Percentiles rank a stretch among this genome's conserved stretches.
phyloP scores from a whole-genome alignment of 2,797 vertebrate genomes.

The Anguilla obscura region DNA sequence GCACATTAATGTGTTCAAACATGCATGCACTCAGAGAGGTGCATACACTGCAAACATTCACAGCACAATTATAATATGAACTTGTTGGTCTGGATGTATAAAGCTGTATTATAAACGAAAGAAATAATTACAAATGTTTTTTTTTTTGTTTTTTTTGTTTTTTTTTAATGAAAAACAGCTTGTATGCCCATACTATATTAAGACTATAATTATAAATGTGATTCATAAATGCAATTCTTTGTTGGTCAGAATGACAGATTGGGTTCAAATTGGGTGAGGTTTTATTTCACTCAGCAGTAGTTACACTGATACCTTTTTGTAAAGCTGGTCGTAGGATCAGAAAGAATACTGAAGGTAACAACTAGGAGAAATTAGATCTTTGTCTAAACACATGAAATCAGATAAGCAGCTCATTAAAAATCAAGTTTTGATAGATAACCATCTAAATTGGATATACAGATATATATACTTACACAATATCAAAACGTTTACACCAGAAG shows the following conservation, averaged over 20 bases:
- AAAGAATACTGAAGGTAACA: background rate
- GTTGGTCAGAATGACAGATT: background rate
- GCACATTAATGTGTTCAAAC: too few species aligned
- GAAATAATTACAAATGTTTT: background rate
- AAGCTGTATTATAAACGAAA: background rate
- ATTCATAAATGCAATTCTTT: background rate
- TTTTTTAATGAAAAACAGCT: background rate
- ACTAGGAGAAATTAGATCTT: background rate
- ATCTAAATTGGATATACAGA: background rate
- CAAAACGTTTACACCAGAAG: background rate
- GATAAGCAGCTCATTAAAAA: background rate
- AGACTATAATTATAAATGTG: background rate
- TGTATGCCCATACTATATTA: background rate
- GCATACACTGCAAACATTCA: background rate
- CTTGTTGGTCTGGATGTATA: background rate
- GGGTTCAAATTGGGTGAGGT: background rate
- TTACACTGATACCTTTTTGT: background rate
- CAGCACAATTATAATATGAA: background rate
- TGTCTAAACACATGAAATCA: background rate
- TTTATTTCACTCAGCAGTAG: background rate
- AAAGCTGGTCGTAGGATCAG: background rate
- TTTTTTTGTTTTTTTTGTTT: background rate
- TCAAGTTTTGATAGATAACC: background rate
- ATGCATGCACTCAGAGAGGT: background rate
- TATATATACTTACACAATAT: background rate